phyloP scores from a whole-genome alignment of 1,140 invertebrate species.

The Mactra quadrangularis region DNA sequence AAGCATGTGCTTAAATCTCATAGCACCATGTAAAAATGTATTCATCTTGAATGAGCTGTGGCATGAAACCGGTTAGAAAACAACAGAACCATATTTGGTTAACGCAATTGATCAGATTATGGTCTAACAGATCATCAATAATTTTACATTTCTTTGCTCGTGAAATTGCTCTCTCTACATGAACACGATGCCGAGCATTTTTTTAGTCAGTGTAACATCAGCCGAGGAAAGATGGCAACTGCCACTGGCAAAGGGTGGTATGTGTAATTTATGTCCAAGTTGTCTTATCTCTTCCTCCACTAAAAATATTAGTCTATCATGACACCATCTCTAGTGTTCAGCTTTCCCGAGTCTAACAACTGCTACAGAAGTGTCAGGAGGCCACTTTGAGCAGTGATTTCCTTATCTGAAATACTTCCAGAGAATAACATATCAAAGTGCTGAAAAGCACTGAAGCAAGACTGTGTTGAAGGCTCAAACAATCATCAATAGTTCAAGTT shows the following conservation, averaged over 20 bases:
- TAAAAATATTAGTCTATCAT: slow-evolving; percentile 54
- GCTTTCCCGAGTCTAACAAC: slow-evolving; percentile 6
- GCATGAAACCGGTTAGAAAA: slow-evolving; percentile 53
- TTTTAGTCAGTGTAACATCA: slow-evolving; percentile 40
- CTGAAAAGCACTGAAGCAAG: too few relatives aligned
- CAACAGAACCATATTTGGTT: slow-evolving; percentile 56
- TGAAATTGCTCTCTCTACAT: too few relatives aligned
- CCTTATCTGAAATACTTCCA: slow-evolving; percentile 64
- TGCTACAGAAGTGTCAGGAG: slow-evolving; percentile 23
- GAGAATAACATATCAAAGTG: slow-evolving; percentile 63
- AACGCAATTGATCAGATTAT: slow-evolving; percentile 35
- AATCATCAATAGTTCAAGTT: too few relatives aligned
- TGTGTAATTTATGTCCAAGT: slow-evolving; percentile 36
- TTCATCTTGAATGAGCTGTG: slow-evolving; percentile 28
- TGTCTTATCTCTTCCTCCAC: slow-evolving; percentile 33
- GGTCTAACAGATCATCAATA: too few relatives aligned
- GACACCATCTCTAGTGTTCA: slow-evolving; percentile 46
- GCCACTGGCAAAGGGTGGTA: slow-evolving; percentile 50
- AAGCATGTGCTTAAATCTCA: too few relatives aligned
- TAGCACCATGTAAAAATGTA: too few relatives aligned
- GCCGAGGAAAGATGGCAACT: slow-evolving; percentile 32
- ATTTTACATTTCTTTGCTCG: slow-evolving; percentile 58
- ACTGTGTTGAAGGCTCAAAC: too few relatives aligned
- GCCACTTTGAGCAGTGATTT: too few relatives aligned
- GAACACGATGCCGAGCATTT: slow-evolving; percentile 44